These are phyloP conservation scores for Craterocephalus amniculus DNA, from an alignment of 2,797 vertebrate species.

Conservation along the genomic window DNA sequence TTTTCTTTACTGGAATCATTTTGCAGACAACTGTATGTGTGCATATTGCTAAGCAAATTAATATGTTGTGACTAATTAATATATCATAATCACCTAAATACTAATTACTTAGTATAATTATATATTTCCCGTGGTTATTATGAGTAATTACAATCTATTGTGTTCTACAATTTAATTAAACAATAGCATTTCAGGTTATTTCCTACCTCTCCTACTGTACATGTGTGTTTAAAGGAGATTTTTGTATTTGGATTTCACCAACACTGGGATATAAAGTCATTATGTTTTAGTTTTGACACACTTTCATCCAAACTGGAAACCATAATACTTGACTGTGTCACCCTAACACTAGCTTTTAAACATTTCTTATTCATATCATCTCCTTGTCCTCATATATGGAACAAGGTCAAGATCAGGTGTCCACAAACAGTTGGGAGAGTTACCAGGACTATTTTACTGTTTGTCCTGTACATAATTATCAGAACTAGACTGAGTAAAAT, in stretches of 20 bases:
- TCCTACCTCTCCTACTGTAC: background rate
- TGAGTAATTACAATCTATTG: background rate
- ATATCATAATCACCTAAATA: background rate
- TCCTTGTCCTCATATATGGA: background rate
- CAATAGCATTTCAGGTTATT: background rate
- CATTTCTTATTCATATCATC: too few relatives aligned
- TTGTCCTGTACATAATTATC: constrained; percentile 13
- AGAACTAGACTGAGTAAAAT: constrained; percentile 7
- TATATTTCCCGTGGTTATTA: background rate
- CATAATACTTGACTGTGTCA: background rate
- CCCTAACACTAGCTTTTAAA: background rate
- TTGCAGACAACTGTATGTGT: background rate
- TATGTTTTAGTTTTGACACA: background rate
- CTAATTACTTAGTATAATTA: background rate
- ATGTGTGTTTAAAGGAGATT: background rate
- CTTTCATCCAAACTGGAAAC: background rate
- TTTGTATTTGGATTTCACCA: background rate
- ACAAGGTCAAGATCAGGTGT: constrained; percentile 4
- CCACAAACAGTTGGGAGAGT: constrained; percentile 20
- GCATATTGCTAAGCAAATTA: background rate
- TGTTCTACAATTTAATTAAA: background rate
- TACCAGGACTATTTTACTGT: constrained; percentile 11
- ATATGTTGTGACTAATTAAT: background rate
- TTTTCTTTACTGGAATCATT: too few relatives aligned
- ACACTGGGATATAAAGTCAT: too few relatives aligned